phyloP scores from a whole-genome alignment of 2,113 vertebrate species.

The Apistogramma diplotaenia region DNA sequence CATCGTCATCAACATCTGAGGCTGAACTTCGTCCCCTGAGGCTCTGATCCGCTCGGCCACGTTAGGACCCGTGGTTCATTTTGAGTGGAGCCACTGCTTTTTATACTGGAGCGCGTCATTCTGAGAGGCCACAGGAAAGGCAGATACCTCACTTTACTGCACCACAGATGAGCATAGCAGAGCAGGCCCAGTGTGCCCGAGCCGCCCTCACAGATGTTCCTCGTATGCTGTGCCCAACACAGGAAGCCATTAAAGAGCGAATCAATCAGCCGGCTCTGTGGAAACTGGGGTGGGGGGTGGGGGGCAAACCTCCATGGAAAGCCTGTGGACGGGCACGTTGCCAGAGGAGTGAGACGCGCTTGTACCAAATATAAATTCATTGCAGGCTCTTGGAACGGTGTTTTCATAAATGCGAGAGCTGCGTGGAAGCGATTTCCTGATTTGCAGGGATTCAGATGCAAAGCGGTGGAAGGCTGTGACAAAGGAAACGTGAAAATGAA shows the following conservation, averaged over 20 bases:
- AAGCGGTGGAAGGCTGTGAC: slow-evolving; percentile 22
- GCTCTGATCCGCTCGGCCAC: slow-evolving; percentile 54
- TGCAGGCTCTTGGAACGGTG: slow-evolving; percentile 68
- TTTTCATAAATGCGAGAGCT: slow-evolving; percentile 63
- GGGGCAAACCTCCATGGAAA: slow-evolving; percentile 58
- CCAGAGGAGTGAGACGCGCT: slow-evolving; percentile 54
- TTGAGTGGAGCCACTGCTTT: slow-evolving; percentile 70
- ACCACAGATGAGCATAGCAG: slow-evolving; percentile 67
- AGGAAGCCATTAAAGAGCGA: slow-evolving; percentile 73
- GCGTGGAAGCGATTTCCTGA: slow-evolving; percentile 56
- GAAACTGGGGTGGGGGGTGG: slow-evolving; percentile 28
- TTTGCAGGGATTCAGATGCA: slow-evolving; percentile 57
- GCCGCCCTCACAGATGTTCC: slow-evolving; percentile 69
- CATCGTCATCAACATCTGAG: slow-evolving; percentile 49
- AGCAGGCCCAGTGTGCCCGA: slow-evolving; percentile 48
- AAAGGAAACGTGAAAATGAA: slow-evolving; percentile 39
- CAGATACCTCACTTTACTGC: slow-evolving; percentile 70
- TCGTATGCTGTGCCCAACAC: slow-evolving; percentile 58
- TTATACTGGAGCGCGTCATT: slow-evolving; percentile 70
- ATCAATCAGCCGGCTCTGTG: slow-evolving; percentile 70
- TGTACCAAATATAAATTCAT: slow-evolving; percentile 68
- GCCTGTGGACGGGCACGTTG: slow-evolving; percentile 62
- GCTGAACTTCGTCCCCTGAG: slow-evolving; percentile 33
- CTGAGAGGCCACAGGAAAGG: slow-evolving; percentile 70
- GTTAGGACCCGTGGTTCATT: slow-evolving; percentile 31